These are phyloP conservation scores for Dicyrtomina minuta DNA, from an alignment of 2,888 invertebrate species.

Conservation along the genomic window DNA sequence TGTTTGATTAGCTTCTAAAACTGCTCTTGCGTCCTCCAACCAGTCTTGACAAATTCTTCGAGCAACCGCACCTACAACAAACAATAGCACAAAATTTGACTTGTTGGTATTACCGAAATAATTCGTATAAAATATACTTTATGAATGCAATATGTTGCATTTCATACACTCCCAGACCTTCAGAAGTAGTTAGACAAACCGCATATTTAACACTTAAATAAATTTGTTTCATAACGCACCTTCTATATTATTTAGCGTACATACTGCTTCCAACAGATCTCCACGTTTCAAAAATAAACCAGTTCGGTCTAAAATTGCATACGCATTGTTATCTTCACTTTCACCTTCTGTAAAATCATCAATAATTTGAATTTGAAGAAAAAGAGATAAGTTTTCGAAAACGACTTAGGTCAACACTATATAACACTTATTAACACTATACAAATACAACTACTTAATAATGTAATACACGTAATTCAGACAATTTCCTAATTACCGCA, in stretches of 20 bases:
- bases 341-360: slow-evolving; percentile 41
- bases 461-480: not conserved
- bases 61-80: slow-evolving; percentile 35
- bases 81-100: not conserved
- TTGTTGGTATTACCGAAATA: not conserved
- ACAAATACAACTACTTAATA: not conserved
- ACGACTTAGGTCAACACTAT: no score
- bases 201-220: no score
- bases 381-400: no score
- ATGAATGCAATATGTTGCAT: no score
- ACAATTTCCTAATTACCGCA: slow-evolving; percentile 24
- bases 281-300: slow-evolving; percentile 42
- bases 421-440: not conserved
- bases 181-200: no score
- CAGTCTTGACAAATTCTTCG: slow-evolving; percentile 46
- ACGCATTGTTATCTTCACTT: slow-evolving; percentile 30
- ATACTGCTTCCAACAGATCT: slow-evolving; percentile 45
- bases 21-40: slow-evolving; percentile 43
- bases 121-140: no score
- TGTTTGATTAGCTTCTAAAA: slow-evolving; percentile 49
- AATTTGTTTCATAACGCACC: no score
- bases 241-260: slow-evolving; percentile 41
- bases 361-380: not conserved
- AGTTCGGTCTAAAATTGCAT: slow-evolving; percentile 41
- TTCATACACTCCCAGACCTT: no score